Conservation (phyloP, 1,140 invertebrate species). For the Tachypleus tridentatus region DNA sequence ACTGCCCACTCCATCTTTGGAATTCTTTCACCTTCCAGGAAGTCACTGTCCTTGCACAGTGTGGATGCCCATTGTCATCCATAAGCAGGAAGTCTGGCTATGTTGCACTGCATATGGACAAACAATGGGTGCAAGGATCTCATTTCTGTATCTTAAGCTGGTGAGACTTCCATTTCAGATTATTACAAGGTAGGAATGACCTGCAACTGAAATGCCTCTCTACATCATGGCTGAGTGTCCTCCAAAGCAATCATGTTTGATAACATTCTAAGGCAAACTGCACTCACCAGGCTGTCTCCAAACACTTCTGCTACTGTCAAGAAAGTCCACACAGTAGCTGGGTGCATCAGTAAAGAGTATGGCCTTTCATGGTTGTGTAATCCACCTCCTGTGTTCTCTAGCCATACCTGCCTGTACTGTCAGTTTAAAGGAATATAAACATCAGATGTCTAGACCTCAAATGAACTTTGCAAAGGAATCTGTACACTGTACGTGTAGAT, state of each 20-base stretch:
- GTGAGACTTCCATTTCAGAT: constrained; percentile 5
- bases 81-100: background rate
- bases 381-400: background rate
- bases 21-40: constrained; percentile 4
- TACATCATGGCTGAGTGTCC: background rate
- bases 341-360: background rate
- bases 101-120: constrained; percentile 4
- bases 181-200: background rate
- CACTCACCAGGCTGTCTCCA: background rate
- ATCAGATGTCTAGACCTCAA: no score
- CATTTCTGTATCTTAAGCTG: constrained; percentile 4
- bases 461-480: no score
- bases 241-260: background rate
- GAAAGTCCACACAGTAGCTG: background rate
- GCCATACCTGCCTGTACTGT: no score
- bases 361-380: background rate
- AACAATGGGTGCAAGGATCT: constrained; percentile 7
- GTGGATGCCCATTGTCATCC: background rate
- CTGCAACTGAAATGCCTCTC: background rate
- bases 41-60: background rate
- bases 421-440: no score
- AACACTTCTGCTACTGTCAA: background rate
- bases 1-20: constrained; percentile 26
- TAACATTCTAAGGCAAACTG: background rate
- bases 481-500: no score